Base-by-base conservation (phyloP, 2,888 invertebrate species). In the Melieria crassipennis region DNA sequence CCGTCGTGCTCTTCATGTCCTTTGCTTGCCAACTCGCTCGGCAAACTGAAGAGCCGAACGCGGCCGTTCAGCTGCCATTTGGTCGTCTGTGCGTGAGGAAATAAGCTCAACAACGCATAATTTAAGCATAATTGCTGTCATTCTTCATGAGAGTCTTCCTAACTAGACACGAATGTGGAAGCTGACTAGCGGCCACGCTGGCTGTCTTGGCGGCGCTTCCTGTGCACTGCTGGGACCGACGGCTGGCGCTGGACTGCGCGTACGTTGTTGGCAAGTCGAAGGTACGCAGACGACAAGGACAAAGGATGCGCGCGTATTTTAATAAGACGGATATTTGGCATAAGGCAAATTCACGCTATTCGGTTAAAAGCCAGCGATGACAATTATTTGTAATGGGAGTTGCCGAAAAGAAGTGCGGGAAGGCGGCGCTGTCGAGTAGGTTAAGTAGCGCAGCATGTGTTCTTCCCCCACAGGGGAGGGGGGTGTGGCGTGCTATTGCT, bases 51-150 rank as follows among this genome's bases (percentile, higher is more conserved):
- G 30, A 30, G 30, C 30, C 30, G 30, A 30, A 30, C 30, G 30
- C 2, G 30, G 30, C 30, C 10, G 10, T 7, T 7, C 11, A n/a
- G 10, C 30, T 11, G 47, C n/a, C 13, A 66, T 57, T 60, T 7
- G 52, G 62, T 2, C 7, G 42, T 43, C 10, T 56, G 13, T 52
- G 64, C 64, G 56, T 67, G 48, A 45, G 70, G 6, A 72, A 65
- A 50, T 69, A 68, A 74, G 65, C 65, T 73, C 65, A 72, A 69
- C 64, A 80, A 79, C 78, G 81, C 82, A 83, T 82, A 82, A 82
- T 82, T 81, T 81, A 81, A 79, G 80, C 77, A 76, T 83, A 81
- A 81, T 81, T 81, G 80, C 82, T 80, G 83, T 78, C 78, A 83
- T 81, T 82, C 83, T 80, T 82, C 80, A 78, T 78, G 78, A 78